Conservation (phyloP, 2,888 invertebrate species). For the Rhynchonema sp. region DNA sequence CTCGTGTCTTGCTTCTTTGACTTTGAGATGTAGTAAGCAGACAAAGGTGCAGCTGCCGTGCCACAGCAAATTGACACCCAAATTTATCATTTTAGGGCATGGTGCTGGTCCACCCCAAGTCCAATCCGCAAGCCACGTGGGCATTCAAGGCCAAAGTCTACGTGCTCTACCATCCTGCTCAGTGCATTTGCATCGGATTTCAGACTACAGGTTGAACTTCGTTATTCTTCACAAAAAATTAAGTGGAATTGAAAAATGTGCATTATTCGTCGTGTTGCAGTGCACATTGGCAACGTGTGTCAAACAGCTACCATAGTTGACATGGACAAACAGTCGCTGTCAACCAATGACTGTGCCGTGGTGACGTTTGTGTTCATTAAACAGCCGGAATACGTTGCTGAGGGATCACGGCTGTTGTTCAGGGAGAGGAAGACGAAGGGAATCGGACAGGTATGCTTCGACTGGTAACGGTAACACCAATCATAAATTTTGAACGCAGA, state of each 20-base stretch:
- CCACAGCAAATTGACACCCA: neutral
- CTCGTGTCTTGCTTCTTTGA: no score
- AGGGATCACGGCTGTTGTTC: constrained; percentile 57
- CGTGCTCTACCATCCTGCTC: constrained; percentile 42
- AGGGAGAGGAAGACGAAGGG: constrained; percentile 66
- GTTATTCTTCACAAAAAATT: no score
- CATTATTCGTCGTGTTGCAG: constrained; percentile 28
- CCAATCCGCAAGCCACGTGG: constrained; percentile 19
- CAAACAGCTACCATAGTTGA: constrained; percentile 59
- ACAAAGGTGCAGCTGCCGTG: neutral
- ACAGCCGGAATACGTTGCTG: constrained; percentile 66
- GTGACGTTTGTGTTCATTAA: constrained; percentile 70
- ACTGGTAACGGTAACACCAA: no score
- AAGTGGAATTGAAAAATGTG: no score
- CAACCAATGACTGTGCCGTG: constrained; percentile 64
- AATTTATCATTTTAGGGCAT: constrained; percentile 44
- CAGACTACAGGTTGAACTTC: constrained; percentile 45
- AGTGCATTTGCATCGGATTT: constrained; percentile 30
- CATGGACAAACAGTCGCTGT: constrained; percentile 31
- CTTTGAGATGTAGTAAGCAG: no score
- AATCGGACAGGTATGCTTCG: constrained; percentile 39
- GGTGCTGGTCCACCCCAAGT: constrained; percentile 46
- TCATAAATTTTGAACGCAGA: no score
- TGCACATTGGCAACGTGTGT: constrained; percentile 81
- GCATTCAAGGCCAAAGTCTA: constrained; percentile 60